Percentiles rank a stretch among this genome's conserved stretches.
phyloP scores from a whole-genome alignment of 2,113 vertebrate genomes.

The Pyrgilauda ruficollis region DNA sequence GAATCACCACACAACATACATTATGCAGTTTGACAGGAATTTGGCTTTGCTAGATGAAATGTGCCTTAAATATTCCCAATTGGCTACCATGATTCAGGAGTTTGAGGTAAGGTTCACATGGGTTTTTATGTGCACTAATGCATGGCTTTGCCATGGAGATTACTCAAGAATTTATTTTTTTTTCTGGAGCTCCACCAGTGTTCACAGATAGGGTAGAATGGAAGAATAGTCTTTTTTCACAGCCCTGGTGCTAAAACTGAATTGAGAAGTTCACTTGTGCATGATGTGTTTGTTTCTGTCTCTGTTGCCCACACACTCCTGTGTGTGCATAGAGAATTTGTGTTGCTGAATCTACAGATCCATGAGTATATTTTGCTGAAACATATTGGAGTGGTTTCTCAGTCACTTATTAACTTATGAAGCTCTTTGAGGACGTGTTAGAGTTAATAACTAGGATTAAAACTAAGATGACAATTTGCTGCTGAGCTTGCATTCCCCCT shows the following conservation, averaged over 20 bases:
- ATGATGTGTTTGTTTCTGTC: neutral
- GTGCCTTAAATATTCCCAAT: constrained; percentile 76
- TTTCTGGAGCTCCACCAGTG: neutral
- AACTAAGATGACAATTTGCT: neutral
- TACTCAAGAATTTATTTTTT: neutral
- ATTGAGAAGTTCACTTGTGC: neutral
- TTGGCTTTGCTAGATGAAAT: constrained; percentile 84
- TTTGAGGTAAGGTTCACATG: constrained; percentile 83
- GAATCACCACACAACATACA: constrained; percentile 83
- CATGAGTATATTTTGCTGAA: neutral
- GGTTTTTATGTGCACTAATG: neutral
- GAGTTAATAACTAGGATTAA: neutral
- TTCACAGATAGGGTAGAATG: neutral
- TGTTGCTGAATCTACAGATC: neutral
- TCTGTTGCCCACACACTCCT: neutral
- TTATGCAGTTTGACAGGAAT: constrained; percentile 87
- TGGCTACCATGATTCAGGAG: constrained; percentile 78
- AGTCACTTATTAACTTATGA: neutral
- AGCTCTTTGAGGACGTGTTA: neutral
- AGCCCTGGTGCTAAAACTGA: neutral
- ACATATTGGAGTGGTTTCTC: neutral
- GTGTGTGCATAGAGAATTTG: neutral
- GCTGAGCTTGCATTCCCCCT: neutral
- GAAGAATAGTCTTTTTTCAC: neutral
- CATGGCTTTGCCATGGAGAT: neutral